phyloP scores from a whole-genome alignment of 2,888 invertebrate genomes.

The Gastracanthus pulcherrimus region DNA sequence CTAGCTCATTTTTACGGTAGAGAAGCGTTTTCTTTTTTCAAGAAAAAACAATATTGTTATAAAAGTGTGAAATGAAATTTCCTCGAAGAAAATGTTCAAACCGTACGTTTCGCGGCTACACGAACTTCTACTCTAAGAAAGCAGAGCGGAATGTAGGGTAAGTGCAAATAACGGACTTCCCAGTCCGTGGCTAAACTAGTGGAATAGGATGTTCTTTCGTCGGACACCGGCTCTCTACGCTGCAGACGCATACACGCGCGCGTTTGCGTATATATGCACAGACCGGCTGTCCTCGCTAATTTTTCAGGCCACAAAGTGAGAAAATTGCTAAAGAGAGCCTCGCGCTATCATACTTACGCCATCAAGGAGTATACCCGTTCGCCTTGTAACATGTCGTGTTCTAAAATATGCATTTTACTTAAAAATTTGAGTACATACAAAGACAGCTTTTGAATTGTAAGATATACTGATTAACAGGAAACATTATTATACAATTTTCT shows the following conservation, averaged over 20 bases:
- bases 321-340: neutral
- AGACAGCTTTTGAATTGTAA: too few species aligned
- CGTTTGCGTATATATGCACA: neutral
- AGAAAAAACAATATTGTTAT: neutral
- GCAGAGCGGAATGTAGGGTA: slow-evolving; percentile 28
- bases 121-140: slow-evolving; percentile 8
- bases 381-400: too few species aligned
- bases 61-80: slow-evolving; percentile 8
- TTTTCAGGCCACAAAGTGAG: neutral
- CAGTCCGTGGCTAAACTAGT: slow-evolving; percentile 16
- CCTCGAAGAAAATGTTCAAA: slow-evolving; percentile 14
- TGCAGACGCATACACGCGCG: too few species aligned
- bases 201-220: slow-evolving; percentile 18
- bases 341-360: neutral
- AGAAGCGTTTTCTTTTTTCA: neutral
- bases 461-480: too few species aligned
- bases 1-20: neutral
- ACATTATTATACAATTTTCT: too few species aligned
- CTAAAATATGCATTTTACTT: too few species aligned
- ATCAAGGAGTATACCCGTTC: too few species aligned
- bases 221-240: slow-evolving; percentile 12
- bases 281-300: neutral
- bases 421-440: too few species aligned
- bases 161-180: slow-evolving; percentile 29
- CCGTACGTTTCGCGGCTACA: neutral